Percentiles rank a stretch among this genome's conserved stretches.
Evolutionary conservation across 2,113 vertebrate species (phyloP).

Genomic region (Apaloderma vittatum): DNA sequence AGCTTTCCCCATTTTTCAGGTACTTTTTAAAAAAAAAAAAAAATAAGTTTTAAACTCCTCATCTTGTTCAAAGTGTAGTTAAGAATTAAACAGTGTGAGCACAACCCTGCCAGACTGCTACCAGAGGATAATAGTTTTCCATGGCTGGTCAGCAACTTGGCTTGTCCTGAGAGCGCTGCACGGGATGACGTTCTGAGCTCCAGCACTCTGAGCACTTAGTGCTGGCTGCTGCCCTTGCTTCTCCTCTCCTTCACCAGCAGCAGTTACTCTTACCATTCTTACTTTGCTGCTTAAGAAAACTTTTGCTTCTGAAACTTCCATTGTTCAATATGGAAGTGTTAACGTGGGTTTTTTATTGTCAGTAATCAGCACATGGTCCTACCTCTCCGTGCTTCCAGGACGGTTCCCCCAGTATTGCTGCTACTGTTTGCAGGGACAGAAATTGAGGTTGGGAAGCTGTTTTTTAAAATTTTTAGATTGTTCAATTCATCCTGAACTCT

Average conservation of each 20-base stretch:
- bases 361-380: not conserved
- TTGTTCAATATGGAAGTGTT: not conserved
- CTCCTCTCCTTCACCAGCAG: not conserved
- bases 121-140: not conserved
- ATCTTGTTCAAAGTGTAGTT: not conserved
- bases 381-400: conserved; percentile 28
- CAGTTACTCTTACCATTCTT: accelerated
- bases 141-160: not conserved
- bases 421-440: not conserved
- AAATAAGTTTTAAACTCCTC: not conserved
- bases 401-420: not conserved
- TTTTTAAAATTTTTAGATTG: not conserved
- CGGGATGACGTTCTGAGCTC: not conserved
- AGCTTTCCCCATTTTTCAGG: not conserved
- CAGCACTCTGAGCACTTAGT: not conserved
- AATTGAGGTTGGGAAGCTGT: not conserved
- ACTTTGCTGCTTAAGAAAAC: not conserved
- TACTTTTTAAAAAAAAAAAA: not conserved
- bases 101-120: not conserved
- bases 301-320: not conserved
- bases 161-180: not conserved
- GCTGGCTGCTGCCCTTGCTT: not conserved
- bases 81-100: not conserved
- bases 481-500: not conserved
- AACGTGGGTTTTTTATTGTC: not conserved